These are phyloP conservation scores for Erythrocercus mccallii DNA, from an alignment of 2,113 vertebrate genomes.

Conservation along the genomic window DNA sequence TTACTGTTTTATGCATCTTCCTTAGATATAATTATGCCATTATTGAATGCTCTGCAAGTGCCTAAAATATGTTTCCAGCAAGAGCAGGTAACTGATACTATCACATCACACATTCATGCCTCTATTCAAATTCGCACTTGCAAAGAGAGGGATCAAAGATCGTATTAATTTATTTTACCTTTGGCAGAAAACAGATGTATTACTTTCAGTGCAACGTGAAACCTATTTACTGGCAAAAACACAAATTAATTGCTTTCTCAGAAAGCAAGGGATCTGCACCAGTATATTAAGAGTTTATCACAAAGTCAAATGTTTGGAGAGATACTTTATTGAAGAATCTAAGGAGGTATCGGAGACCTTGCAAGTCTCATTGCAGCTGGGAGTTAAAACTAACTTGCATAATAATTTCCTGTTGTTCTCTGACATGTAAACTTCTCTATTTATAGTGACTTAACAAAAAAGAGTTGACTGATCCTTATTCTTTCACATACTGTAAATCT, in stretches of 20 bases:
- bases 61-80: not conserved
- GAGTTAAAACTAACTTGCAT: not conserved
- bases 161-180: not conserved
- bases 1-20: not conserved
- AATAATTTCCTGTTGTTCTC: constrained; percentile 32
- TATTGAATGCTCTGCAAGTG: not conserved
- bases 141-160: not conserved
- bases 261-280: not conserved
- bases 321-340: not conserved
- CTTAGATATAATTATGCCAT: not conserved
- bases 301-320: not conserved
- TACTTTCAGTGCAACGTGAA: not conserved
- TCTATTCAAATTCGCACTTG: not conserved
- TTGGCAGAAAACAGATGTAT: not conserved
- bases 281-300: not conserved
- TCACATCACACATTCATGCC: not conserved
- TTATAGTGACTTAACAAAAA: constrained; percentile 40
- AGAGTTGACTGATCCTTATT: not conserved
- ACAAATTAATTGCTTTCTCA: not conserved
- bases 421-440: constrained; percentile 16
- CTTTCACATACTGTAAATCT: not conserved
- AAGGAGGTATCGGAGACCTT: not conserved
- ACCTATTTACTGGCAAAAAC: not conserved
- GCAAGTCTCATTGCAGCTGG: not conserved
- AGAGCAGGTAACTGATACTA: not conserved